Base-by-base conservation (phyloP, 2,113 vertebrate species). In the Anarhynchus alexandrinus region DNA sequence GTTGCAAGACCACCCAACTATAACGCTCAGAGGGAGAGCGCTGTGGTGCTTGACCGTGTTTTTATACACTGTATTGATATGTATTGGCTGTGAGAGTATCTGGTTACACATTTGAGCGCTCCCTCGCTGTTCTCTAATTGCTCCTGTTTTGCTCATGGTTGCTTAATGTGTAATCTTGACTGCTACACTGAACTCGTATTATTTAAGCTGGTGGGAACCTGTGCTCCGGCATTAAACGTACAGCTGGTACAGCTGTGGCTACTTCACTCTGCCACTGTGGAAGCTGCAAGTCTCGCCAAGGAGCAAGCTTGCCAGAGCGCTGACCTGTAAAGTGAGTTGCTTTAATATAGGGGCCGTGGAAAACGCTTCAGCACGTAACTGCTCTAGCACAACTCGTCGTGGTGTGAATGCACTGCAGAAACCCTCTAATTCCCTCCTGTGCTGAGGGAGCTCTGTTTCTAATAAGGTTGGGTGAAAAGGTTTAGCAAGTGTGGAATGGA, bases 241-340 rank as follows among this genome's bases (percentile, higher is more conserved):
- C 95, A 96, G 77, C 96, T 97, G 94, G 93, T 93, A 82, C 94
- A 96, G 93, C 95, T 96, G 89, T 69, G 94, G 94, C 92, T 90
- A 4, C 88, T 88, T 82, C 61, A 21, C 62, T 69, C 66, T 85
- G 86, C 91, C 89, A 64, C 91, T 86, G 70, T 92, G 91, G 88
- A 82, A 94, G 94, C 94, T 78, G 85, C 42, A 6, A 22, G 81
- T 6, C 88, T 78, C 2, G 61, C 83, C 89, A 65, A 94, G 78
- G 36, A 89, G 65, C 32, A 15, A 51, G 58, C 73, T 43, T 92
- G 92, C 95, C 92, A 88, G 58, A 74, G 66, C 6, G 2, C 30
- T 94, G 91, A 96, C 94, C 96, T 95, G 89, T 62, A 20, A 90
- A 91, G 84, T 51, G 66, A 94, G 42, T 59, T 54, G 29, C 82